Evolutionary conservation across 2,113 vertebrate species (phyloP), one percentile per base, ranked within the genome.

Genomic region (Lampris incognitus): DNA sequence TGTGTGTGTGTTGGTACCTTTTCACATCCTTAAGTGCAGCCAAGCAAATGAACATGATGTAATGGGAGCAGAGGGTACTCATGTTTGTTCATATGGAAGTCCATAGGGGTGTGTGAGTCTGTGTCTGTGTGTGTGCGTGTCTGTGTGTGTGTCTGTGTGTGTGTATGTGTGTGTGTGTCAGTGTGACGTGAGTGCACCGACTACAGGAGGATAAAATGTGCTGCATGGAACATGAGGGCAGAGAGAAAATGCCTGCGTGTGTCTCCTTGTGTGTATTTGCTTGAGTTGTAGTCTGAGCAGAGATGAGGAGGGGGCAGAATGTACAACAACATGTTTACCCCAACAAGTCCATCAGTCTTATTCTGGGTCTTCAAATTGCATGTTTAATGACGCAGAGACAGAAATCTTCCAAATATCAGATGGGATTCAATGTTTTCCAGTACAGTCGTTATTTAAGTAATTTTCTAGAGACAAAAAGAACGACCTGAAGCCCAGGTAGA

Each of bases 11-110:
- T 54, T 52, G n/a, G 68, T 78, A 71, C 63, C 71, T 76, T 83
- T 58, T 69, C 69, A 87, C 81, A 78, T 56, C 62, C 69, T 73
- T 85, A 81, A 85, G 73, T 72, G 86, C 75, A 83, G 69, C 66
- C 72, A 64, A 81, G 85, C 62, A 81, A 69, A 85, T 74, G 67
- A 76, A 73, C 56, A 78, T 39, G 40, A 83, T 57, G 70, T 40
- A 73, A 87, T 4, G 13, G 68, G 57, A 1, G 9, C 13, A 8
- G 24, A 24, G n/a, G n/a, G 9, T 5, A 40, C n/a, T 40, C 58
- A 39, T 75, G 36, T 65, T 9, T 46, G 37, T 52, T 40, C 10
- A 10, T 52, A 38, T 10, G 24, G 24, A 24, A 24, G 24, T 24
- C 24, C 24, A 24, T 24, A 24, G 24, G 24, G 24, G 24, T 24